Evolutionary conservation across 2,113 vertebrate genomes (phyloP), one percentile per base, ranked within the genome.

Genomic region (Pelodiscus sinensis): DNA sequence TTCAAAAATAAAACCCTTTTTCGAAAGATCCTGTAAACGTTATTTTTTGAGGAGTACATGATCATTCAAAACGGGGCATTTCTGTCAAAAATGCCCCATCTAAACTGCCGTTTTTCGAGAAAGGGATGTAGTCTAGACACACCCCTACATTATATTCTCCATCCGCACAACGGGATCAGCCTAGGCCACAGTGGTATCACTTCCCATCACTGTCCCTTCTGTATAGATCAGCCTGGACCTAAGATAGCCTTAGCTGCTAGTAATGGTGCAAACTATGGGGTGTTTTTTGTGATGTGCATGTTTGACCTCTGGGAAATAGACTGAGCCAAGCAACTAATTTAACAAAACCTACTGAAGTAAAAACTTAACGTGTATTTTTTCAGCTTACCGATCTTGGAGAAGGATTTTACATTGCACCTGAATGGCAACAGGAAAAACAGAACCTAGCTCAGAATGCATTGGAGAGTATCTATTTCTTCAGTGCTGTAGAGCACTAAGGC

Each of bases 131-230:
- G 44, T 44, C 44, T 44, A 44, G 44, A 44, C 44, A 44, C 44
- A 44, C 44, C 44, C 44, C 44, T 44, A 44, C 44, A 44, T 44
- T 44, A 44, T 44, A 12, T 77, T 88, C 77, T n/a, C 35, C 52
- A 24, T 10, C 79, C 60, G 44, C 44, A 84, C 75, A 13, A 92
- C 35, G 90, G 56, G 27, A 55, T 88, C 78, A 88, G 10, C 55
- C 56, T 62, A 87, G 93, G 80, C 91, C 92, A 83, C 83, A 94
- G 84, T 65, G 82, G 85, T 55, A 35, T 35, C 15, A 29, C 65
- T 71, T 71, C 65, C 65, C 8, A 71, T 71, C 18, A 35, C 16
- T 71, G 16, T 71, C 65, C 18, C n/a, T 73, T 31, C 88, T 88
- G 9, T 16, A 52, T 85, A 79, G 84, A 87, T 80, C 88, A 89